Conservation (phyloP, 1,140 invertebrate genomes). For the Zaprionus africanus region DNA sequence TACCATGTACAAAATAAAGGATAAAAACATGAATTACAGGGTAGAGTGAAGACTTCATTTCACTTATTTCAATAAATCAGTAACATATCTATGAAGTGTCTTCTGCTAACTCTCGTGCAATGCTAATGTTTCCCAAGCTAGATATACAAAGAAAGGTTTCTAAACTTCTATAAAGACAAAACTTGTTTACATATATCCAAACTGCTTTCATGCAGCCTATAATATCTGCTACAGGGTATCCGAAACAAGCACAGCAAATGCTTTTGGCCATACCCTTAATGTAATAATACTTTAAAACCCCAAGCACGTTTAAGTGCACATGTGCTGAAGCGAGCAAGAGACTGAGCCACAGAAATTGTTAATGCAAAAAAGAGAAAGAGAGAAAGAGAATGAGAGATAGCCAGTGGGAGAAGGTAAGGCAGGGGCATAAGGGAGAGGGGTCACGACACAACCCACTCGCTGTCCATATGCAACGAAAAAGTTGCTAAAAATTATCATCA, state of each 20-base stretch:
- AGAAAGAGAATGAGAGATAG: not conserved
- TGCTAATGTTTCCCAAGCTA: too few relatives aligned
- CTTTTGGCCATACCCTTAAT: constrained; percentile 58
- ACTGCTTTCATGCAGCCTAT: not conserved
- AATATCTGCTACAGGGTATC: not conserved
- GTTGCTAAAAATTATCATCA: constrained; percentile 80
- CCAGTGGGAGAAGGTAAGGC: not conserved
- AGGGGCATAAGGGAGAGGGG: not conserved
- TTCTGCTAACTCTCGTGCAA: too few relatives aligned
- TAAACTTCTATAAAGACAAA: too few relatives aligned
- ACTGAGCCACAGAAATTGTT: not conserved
- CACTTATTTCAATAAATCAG: not conserved
- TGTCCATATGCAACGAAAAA: constrained; percentile 48
- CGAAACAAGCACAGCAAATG: constrained; percentile 39
- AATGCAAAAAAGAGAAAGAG: not conserved
- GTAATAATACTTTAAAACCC: constrained; percentile 71
- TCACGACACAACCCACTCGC: constrained; percentile 1
- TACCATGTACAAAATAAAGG: constrained; percentile 1
- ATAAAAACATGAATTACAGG: not conserved
- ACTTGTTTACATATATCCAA: not conserved
- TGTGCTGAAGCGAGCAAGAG: constrained; percentile 21
- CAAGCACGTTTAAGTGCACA: constrained; percentile 76
- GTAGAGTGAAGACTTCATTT: not conserved
- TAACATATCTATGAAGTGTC: not conserved
- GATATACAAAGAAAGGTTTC: too few relatives aligned